Evolutionary conservation across 2,888 invertebrate genomes (phyloP).

Genomic region (Yponomeuta sedellus): DNA sequence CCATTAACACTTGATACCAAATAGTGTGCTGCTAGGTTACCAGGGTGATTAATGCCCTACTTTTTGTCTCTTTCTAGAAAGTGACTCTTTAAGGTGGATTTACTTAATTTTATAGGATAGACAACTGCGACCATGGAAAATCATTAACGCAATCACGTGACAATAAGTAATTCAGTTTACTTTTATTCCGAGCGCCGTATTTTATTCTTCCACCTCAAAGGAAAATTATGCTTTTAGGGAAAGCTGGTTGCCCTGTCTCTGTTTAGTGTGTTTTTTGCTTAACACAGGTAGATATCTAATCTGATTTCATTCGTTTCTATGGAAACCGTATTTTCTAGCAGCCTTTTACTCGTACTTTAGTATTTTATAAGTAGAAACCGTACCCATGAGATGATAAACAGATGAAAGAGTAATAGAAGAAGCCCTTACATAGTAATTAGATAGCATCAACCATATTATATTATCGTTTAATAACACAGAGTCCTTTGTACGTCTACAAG

Average conservation of each 20-base stretch:
- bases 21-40: background rate
- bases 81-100: background rate
- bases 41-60: background rate
- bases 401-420: background rate
- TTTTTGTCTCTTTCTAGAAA: background rate
- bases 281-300: background rate
- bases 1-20: too few species aligned
- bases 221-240: background rate
- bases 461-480: background rate
- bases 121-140: background rate
- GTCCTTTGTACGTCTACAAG: background rate
- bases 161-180: background rate
- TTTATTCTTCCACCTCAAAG: conserved; percentile 1
- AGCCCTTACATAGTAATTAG: background rate
- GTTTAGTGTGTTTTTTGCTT: background rate
- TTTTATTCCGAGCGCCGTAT: background rate
- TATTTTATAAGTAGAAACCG: background rate
- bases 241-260: background rate
- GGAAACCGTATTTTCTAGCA: background rate
- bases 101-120: background rate
- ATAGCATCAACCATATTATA: background rate
- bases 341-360: background rate
- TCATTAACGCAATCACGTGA: background rate
- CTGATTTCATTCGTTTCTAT: background rate
- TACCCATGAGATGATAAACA: background rate